These are phyloP conservation scores for Gnatocerus cornutus DNA, from an alignment of 2,888 invertebrate species.

Conservation along the genomic window DNA sequence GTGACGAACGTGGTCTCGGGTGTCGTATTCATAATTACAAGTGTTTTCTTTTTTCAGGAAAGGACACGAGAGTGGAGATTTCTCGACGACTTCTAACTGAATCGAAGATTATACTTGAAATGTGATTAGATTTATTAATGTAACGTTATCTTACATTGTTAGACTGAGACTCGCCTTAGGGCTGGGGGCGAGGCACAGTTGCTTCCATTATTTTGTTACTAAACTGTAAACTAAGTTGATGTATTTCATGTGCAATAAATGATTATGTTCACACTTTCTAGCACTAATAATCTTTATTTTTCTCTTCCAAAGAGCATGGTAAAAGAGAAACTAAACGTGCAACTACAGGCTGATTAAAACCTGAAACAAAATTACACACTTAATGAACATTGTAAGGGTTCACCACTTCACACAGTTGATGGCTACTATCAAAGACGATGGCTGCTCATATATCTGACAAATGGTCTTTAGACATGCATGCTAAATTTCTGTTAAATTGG, in stretches of 20 bases:
- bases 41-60: constrained; percentile 55
- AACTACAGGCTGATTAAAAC: too few relatives aligned
- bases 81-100: constrained; percentile 58
- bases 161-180: constrained; percentile 58
- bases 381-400: not conserved
- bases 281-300: constrained; percentile 26
- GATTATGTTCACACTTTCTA: constrained; percentile 47
- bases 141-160: constrained; percentile 47
- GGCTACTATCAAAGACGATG: constrained; percentile 5
- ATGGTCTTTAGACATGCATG: not conserved
- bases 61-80: constrained; percentile 55
- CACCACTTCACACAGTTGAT: not conserved
- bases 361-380: too few relatives aligned
- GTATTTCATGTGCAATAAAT: constrained; percentile 63
- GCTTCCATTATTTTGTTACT: constrained; percentile 53
- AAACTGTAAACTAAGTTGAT: constrained; percentile 51
- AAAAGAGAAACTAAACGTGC: not conserved
- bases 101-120: constrained; percentile 35
- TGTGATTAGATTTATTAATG: constrained; percentile 57
- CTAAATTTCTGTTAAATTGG: not conserved
- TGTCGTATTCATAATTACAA: constrained; percentile 26
- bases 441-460: constrained; percentile 8
- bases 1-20: constrained; percentile 25
- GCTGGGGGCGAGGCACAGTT: constrained; percentile 62
- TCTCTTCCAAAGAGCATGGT: not conserved